Percentiles rank a stretch among this genome's conserved stretches.
These are phyloP conservation scores for Rhabdophis nuchalis DNA, from an alignment of 2,797 vertebrate genomes.

Conservation along the genomic window DNA sequence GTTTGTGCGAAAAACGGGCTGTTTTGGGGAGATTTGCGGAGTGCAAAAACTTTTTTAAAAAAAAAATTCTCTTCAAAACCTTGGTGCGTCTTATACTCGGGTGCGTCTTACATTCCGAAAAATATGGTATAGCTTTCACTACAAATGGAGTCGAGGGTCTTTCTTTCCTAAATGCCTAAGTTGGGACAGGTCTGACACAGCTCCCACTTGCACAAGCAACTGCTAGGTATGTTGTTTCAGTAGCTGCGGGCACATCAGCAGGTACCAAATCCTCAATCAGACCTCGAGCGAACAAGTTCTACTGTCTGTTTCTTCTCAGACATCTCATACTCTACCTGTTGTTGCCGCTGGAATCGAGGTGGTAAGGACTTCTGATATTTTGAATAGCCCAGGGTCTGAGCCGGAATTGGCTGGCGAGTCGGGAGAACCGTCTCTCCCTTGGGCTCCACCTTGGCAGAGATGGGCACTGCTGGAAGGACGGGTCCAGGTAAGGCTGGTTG, in stretches of 20 bases:
- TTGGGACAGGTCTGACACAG: neutral
- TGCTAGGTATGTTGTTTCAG: neutral
- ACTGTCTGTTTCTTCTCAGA: neutral
- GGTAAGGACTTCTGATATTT: slow-evolving; percentile 95
- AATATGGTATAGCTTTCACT: neutral
- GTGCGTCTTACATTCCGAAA: no score
- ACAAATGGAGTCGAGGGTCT: neutral
- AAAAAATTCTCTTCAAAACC: no score
- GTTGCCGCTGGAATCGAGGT: slow-evolving; percentile 91
- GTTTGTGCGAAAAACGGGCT: no score
- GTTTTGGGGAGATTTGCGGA: no score
- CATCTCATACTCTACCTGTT: slow-evolving; percentile 74
- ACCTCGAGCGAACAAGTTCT: neutral
- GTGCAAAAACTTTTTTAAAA: no score
- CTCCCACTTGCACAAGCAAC: neutral
- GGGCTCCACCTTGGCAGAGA: slow-evolving; percentile 58
- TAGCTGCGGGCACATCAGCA: neutral
- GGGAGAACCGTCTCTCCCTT: slow-evolving; percentile 75
- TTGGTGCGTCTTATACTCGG: no score
- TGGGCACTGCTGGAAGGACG: slow-evolving; percentile 39
- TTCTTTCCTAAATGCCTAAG: neutral
- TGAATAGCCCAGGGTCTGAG: slow-evolving; percentile 80
- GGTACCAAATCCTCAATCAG: neutral
- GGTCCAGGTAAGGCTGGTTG: slow-evolving; percentile 62
- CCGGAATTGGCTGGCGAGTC: slow-evolving; percentile 70